Evolutionary conservation across 2,888 invertebrate species (phyloP), one percentile per base, ranked within the genome.

Genomic region (Megamerina dolium): DNA sequence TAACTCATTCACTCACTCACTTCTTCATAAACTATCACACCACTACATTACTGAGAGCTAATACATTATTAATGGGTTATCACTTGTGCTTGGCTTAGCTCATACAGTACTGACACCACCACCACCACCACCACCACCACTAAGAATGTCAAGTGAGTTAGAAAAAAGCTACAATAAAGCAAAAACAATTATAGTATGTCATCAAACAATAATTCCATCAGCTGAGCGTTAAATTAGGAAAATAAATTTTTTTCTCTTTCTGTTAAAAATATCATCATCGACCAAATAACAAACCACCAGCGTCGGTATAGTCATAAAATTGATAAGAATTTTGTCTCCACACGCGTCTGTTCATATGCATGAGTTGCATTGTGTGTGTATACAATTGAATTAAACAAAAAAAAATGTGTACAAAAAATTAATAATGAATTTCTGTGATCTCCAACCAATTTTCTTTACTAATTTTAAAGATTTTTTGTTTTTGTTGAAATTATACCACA

Each of bases 31-130:
- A 30, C 30, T 8, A 8, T 30, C n/a, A 6, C n/a, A n/a, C n/a
- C n/a, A n/a, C n/a, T n/a, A n/a, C n/a, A n/a, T n/a, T n/a, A n/a
- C 8, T 34, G 32, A 12, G 31, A 39, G 39, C 45, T 47, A 53
- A 55, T 55, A 55, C 52, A 53, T 53, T 55, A 53, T 55, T 52
- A 53, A 53, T 55, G 55, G 52, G 16, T 55, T 55, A 55, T 55
- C 55, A 50, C 49, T 49, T 41, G 48, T n/a, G n/a, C n/a, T 33
- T 37, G 21, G 45, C 44, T 44, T 45, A 42, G 42, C 40, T 48
- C 48, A 50, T 56, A 49, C 54, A n/a, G n/a, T n/a, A n/a, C n/a
- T n/a, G n/a, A n/a, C n/a, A n/a, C n/a, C n/a, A n/a, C n/a, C n/a
- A n/a, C n/a, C n/a, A n/a, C n/a, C n/a, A n/a, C n/a, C n/a, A n/a